Evolutionary conservation across 64 coral and sea anemone genomes (phyloP), one percentile per base, ranked within the genome.

Genomic region (Porites lutea): DNA sequence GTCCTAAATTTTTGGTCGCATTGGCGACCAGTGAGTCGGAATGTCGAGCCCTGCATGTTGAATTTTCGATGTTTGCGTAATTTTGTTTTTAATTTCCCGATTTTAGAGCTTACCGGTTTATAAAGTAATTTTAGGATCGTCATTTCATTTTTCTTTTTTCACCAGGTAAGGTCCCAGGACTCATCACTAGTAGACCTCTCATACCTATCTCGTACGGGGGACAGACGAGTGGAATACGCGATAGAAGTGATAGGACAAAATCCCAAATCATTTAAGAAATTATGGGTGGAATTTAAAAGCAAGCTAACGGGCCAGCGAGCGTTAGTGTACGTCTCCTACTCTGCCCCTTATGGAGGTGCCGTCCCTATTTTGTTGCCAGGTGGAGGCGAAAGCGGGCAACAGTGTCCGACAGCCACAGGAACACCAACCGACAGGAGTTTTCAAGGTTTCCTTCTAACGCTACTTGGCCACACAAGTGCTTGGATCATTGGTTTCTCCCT

Each of bases 401-500:
- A 75, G 23, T 93, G 91, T 51, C 91, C 82, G 3, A 70, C 74
- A 8, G 37, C 52, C 5, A 59, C 55, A 15, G 46, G 78, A 77
- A 69, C 77, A 46, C 53, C 72, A 71, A n/a, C 86, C 23, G 78
- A 18, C 16, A 55, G 69, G 1, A 89, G 87, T 71, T 77, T 87
- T 48, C 88, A 74, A 44, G 69, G 88, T 13, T 53, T 97, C 16
- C 82, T 97, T 60, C 81, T 97, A 2, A 20, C 92, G 13, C 59
- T 97, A 43, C 82, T 97, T 49, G 92, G 93, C 20, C 88, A 97
- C 50, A 97, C 95, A 52, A 97, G 95, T 91, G 88, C 95, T 27
- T 97, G 92, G 95, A 88, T 97, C 70, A 91, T 97, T 68, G 95
- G 95, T 6, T 88, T 97, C 55, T 94, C 95, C 2, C 63, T 97